A percentile compares a stretch with the other conserved stretches of the same genome.
These are phyloP conservation scores for Sciurus niger DNA, from an alignment of 2,113 vertebrate species.

Conservation along the genomic window DNA sequence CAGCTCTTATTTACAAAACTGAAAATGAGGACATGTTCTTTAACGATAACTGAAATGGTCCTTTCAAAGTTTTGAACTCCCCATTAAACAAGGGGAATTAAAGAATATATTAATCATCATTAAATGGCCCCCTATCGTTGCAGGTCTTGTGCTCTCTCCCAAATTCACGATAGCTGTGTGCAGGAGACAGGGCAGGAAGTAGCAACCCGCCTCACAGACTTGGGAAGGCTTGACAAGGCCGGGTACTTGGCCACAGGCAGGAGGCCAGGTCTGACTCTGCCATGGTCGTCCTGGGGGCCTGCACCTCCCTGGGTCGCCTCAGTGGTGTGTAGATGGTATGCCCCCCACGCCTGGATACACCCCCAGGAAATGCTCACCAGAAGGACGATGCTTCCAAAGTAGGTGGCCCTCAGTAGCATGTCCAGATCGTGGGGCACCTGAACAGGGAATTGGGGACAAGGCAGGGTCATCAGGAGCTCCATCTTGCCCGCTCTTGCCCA, in stretches of 20 bases:
- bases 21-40: not conserved
- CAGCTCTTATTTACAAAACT: not conserved
- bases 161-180: not conserved
- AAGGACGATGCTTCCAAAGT: constrained; percentile 94
- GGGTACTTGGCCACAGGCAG: not conserved
- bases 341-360: not conserved
- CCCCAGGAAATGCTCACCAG: constrained; percentile 88
- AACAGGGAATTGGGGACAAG: not conserved
- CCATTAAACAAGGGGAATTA: not conserved
- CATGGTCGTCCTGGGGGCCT: rapidly evolving
- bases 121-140: not conserved
- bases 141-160: not conserved
- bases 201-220: not conserved
- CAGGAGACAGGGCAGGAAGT: not conserved
- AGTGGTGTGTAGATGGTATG: rapidly evolving
- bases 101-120: not conserved
- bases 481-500: not conserved
- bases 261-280: not conserved
- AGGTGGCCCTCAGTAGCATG: constrained; percentile 95
- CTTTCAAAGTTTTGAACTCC: not conserved
- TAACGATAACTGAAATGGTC: not conserved
- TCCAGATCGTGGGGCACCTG: constrained; percentile 96
- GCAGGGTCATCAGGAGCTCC: not conserved
- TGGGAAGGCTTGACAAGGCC: not conserved
- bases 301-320: rapidly evolving